Evolutionary conservation across 2,113 vertebrate genomes (phyloP).

Genomic region (Esox niger): DNA sequence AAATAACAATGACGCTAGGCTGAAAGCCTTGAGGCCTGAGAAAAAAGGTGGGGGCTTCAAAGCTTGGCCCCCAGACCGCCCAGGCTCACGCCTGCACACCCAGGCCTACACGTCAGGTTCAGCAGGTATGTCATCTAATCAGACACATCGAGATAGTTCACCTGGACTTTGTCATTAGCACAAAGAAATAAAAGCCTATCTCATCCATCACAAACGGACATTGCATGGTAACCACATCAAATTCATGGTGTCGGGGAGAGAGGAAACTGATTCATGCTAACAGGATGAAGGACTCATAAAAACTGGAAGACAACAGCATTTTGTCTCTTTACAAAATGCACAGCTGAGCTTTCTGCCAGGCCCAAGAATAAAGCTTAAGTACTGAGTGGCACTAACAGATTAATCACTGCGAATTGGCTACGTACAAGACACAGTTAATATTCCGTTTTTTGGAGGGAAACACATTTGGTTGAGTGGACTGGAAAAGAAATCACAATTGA

Average conservation of each 20-base stretch:
- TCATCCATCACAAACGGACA: constrained; percentile 10
- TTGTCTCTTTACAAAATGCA: constrained; percentile 22
- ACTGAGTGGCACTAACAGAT: constrained; percentile 16
- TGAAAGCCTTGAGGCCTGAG: too few species aligned
- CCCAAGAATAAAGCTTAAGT: constrained; percentile 21
- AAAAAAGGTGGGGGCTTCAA: too few species aligned
- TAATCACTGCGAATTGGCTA: constrained; percentile 9
- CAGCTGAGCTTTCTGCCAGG: constrained; percentile 2
- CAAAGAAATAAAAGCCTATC: background rate
- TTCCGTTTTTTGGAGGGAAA: background rate
- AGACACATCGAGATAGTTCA: background rate
- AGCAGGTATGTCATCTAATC: too few species aligned
- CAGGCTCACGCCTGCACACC: too few species aligned
- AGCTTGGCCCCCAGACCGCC: too few species aligned
- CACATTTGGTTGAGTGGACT: background rate
- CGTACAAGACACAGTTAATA: background rate
- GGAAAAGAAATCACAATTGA: background rate
- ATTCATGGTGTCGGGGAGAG: constrained; percentile 16
- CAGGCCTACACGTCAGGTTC: too few species aligned
- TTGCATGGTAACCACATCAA: background rate
- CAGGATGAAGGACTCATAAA: constrained; percentile 16
- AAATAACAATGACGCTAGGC: too few species aligned
- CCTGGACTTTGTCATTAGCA: background rate
- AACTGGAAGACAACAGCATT: constrained; percentile 26
- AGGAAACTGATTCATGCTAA: constrained; percentile 13